Conservation (phyloP, 2,797 vertebrate genomes). For the Dicrostonyx torquatus region DNA sequence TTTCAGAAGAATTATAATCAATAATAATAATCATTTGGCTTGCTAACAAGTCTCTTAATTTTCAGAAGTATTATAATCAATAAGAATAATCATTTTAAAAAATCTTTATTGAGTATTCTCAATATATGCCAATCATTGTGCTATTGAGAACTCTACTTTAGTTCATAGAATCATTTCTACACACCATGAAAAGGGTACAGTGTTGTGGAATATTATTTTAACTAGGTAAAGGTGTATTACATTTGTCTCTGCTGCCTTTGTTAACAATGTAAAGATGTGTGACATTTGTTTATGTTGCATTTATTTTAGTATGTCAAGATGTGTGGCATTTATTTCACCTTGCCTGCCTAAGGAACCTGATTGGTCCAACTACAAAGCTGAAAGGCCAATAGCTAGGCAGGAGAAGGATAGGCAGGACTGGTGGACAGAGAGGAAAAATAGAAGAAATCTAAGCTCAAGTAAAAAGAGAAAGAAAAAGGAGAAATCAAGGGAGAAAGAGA, state of each 20-base stretch:
- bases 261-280: neutral
- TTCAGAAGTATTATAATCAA: too few relatives aligned
- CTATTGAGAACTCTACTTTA: rapidly evolving
- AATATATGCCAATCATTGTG: neutral
- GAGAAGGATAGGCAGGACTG: neutral
- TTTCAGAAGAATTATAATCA: neutral
- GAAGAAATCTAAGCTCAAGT: neutral
- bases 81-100: neutral
- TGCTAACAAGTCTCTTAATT: too few relatives aligned
- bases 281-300: neutral
- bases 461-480: too few relatives aligned
- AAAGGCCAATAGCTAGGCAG: neutral
- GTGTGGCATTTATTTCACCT: neutral
- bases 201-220: neutral
- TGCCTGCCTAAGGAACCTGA: neutral
- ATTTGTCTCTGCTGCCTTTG: neutral
- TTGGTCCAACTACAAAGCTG: neutral
- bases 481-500: too few relatives aligned
- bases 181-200: neutral
- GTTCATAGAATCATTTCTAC: neutral
- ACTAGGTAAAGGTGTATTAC: neutral
- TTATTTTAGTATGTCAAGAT: neutral
- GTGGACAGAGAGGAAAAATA: neutral
- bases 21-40: neutral
- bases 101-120: neutral